These are phyloP conservation scores for Gymnopithys bicolor DNA, from an alignment of 2,797 vertebrate species.

Conservation along the genomic window DNA sequence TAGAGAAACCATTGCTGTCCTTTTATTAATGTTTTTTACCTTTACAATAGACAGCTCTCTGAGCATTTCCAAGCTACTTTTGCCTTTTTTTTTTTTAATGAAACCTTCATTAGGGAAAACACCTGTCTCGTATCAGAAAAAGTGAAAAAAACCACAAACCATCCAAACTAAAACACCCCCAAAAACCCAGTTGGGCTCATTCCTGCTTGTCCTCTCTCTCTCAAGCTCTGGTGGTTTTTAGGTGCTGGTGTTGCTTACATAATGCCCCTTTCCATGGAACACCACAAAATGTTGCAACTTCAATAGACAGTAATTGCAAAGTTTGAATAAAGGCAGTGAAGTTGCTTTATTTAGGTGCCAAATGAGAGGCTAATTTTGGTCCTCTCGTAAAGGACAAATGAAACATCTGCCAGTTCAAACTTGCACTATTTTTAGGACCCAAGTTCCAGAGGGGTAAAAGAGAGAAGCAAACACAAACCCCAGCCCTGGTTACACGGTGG, in stretches of 20 bases:
- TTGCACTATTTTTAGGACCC: constrained; percentile 75
- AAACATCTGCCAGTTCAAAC: constrained; percentile 79
- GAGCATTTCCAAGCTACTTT: constrained; percentile 28
- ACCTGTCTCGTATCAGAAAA: background rate
- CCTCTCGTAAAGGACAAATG: constrained; percentile 75
- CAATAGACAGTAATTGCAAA: constrained; percentile 67
- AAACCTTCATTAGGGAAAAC: background rate
- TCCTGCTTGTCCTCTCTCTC: background rate
- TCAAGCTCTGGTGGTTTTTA: constrained; percentile 22
- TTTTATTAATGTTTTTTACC: constrained; percentile 46
- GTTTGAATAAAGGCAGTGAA: constrained; percentile 65
- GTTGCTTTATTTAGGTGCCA: constrained; percentile 79
- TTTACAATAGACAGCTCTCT: constrained; percentile 48
- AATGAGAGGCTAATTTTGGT: constrained; percentile 79
- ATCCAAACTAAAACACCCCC: background rate
- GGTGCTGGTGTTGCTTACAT: background rate
- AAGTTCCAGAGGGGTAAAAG: constrained; percentile 42
- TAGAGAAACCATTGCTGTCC: constrained; percentile 31
- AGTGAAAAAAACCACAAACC: background rate
- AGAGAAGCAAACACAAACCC: background rate
- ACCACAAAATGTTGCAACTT: constrained; percentile 31
- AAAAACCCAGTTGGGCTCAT: background rate
- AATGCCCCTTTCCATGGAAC: constrained; percentile 19
- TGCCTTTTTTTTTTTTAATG: background rate
- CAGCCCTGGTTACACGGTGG: background rate